These are phyloP conservation scores for Drusus annulatus DNA, from an alignment of 1,140 invertebrate genomes.

Conservation along the genomic window DNA sequence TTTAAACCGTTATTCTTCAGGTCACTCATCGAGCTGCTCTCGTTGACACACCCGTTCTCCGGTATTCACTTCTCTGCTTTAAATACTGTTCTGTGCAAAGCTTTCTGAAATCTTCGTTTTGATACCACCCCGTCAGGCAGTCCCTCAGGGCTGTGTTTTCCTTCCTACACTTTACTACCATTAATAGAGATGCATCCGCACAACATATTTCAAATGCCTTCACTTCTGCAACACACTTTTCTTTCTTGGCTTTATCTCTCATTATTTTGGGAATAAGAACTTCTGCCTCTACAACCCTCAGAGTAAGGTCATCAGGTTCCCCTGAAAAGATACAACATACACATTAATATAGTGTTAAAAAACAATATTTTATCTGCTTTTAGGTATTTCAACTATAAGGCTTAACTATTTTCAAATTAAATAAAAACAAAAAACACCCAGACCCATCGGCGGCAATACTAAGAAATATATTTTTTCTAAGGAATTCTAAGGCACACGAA, in stretches of 20 bases:
- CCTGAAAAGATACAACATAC: conserved; percentile 72
- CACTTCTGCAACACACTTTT: conserved; percentile 84
- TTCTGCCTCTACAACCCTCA: conserved; percentile 89
- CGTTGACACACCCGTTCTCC: conserved; percentile 83
- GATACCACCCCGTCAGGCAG: conserved; percentile 84
- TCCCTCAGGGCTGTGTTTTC: conserved; percentile 79
- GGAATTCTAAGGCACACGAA: too few relatives aligned
- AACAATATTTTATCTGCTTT: not conserved
- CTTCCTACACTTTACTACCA: conserved; percentile 82
- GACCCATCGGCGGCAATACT: too few relatives aligned
- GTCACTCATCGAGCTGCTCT: conserved; percentile 61
- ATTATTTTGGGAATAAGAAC: conserved; percentile 90
- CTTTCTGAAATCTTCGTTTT: conserved; percentile 81
- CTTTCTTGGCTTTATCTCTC: conserved; percentile 81
- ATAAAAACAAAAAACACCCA: too few relatives aligned
- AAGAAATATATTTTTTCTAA: too few relatives aligned
- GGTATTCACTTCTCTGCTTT: conserved; percentile 84
- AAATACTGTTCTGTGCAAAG: conserved; percentile 86
- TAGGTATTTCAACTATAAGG: too few relatives aligned
- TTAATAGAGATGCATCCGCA: conserved; percentile 76
- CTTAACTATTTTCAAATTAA: too few relatives aligned
- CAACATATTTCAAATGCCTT: conserved; percentile 84
- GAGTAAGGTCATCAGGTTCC: conserved; percentile 85
- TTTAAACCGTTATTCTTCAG: too few relatives aligned
- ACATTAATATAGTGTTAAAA: not conserved